These are phyloP conservation scores for Epicauta chinensis DNA, from an alignment of 1,140 invertebrate species.

Conservation along the genomic window DNA sequence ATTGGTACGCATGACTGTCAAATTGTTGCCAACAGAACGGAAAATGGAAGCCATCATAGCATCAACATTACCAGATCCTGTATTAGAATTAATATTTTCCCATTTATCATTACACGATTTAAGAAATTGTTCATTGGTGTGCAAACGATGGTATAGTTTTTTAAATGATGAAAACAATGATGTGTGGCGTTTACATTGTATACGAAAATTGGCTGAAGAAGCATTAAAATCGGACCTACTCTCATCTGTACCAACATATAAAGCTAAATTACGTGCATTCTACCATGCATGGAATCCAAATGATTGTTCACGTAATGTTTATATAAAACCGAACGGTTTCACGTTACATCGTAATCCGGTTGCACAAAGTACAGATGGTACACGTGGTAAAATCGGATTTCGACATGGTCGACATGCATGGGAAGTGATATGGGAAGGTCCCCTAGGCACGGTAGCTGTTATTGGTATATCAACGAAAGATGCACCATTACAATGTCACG, in stretches of 20 bases:
- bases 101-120: constrained; percentile 84
- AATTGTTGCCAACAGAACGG: too few relatives aligned
- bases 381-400: constrained; percentile 92
- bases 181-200: constrained; percentile 89
- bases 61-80: constrained; percentile 58
- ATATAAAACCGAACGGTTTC: constrained; percentile 95
- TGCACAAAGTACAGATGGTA: constrained; percentile 96
- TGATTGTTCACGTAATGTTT: constrained; percentile 95
- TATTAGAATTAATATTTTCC: constrained; percentile 91
- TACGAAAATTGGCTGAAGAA: constrained; percentile 81
- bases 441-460: constrained; percentile 90
- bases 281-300: constrained; percentile 96
- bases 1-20: too few relatives aligned
- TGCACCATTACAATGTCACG: constrained; percentile 82
- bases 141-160: constrained; percentile 88
- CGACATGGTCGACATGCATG: constrained; percentile 90
- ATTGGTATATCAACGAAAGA: constrained; percentile 94
- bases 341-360: constrained; percentile 96
- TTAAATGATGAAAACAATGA: constrained; percentile 93
- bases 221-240: constrained; percentile 89
- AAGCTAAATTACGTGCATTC: constrained; percentile 90
- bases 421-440: constrained; percentile 99
- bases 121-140: constrained; percentile 84
- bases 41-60: constrained; percentile 35
- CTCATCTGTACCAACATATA: constrained; percentile 82